A percentile compares a stretch with the other conserved stretches of the same genome.
These are phyloP conservation scores for Diachasma alloeum DNA, from an alignment of 1,140 invertebrate genomes.

Conservation along the genomic window DNA sequence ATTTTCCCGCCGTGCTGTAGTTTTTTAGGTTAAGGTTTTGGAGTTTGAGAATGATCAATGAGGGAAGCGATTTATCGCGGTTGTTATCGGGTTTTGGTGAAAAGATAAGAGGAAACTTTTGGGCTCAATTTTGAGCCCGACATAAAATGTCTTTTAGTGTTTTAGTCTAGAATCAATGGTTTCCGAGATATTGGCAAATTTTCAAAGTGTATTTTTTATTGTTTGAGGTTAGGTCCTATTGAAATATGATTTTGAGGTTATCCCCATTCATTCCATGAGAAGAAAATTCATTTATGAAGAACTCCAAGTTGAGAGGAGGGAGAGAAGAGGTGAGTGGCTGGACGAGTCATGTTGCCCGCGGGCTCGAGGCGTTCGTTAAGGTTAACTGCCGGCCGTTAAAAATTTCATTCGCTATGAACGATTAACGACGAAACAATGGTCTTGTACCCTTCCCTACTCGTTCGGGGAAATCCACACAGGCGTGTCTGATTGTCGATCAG, in stretches of 20 bases:
- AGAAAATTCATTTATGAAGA: not conserved
- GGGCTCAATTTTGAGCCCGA: too few relatives aligned
- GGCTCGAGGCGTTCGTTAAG: not conserved
- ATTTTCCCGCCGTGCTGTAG: too few relatives aligned
- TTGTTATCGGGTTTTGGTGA: too few relatives aligned
- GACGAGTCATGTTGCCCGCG: slow-evolving; percentile 26
- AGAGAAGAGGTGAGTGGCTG: not conserved
- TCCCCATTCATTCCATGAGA: not conserved
- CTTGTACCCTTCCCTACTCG: not conserved
- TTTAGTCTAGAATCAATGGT: too few relatives aligned
- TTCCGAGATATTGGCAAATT: too few relatives aligned
- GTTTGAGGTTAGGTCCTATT: too few relatives aligned
- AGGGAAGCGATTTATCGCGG: too few relatives aligned
- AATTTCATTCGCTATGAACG: slow-evolving; percentile 35
- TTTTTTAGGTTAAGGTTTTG: not conserved
- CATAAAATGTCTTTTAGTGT: too few relatives aligned
- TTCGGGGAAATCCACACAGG: slow-evolving; percentile 26
- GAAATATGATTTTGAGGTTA: not conserved
- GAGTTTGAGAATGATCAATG: not conserved
- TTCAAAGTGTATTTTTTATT: too few relatives aligned
- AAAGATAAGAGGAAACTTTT: too few relatives aligned
- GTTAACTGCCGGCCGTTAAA: slow-evolving; percentile 27
- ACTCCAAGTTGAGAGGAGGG: not conserved
- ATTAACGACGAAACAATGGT: slow-evolving; percentile 35
- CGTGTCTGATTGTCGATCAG: slow-evolving; percentile 5